These are phyloP conservation scores for Eupristina koningsbergeri DNA, from an alignment of 1,140 invertebrate species.

Conservation along the genomic window DNA sequence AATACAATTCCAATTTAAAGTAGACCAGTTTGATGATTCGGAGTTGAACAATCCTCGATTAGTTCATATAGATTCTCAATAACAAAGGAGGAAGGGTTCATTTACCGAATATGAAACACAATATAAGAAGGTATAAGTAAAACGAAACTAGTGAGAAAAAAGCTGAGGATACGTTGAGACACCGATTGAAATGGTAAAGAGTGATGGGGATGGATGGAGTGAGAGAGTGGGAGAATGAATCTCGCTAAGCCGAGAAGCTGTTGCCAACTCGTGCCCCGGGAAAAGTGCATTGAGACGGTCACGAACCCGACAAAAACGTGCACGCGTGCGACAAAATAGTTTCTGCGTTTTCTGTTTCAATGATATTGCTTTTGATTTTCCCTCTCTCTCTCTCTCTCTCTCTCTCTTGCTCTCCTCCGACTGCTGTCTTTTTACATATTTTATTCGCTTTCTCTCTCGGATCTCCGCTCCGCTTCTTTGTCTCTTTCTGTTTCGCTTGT, in stretches of 20 bases:
- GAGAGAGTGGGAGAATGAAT: constrained; percentile 23
- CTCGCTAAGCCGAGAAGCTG: constrained; percentile 39
- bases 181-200: not conserved
- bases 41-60: not conserved
- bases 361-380: not conserved
- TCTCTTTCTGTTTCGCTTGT: constrained; percentile 1
- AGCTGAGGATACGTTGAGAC: not conserved
- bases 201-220: not conserved
- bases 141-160: not conserved
- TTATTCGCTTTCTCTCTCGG: not conserved
- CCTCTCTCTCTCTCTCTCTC: not conserved
- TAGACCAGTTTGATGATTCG: not conserved
- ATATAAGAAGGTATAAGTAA: not conserved
- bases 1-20: not conserved
- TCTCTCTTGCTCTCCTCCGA: not conserved
- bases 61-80: not conserved
- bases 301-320: constrained; percentile 29
- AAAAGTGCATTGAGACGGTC: constrained; percentile 45
- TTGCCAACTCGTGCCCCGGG: constrained; percentile 45
- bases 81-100: not conserved
- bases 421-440: constrained; percentile 1
- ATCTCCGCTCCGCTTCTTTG: not conserved
- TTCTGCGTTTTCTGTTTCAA: constrained; percentile 1
- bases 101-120: not conserved
- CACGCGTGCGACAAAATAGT: constrained; percentile 13